Evolutionary conservation across 2,797 vertebrate genomes (phyloP).

Genomic region (Muscicapa striata): DNA sequence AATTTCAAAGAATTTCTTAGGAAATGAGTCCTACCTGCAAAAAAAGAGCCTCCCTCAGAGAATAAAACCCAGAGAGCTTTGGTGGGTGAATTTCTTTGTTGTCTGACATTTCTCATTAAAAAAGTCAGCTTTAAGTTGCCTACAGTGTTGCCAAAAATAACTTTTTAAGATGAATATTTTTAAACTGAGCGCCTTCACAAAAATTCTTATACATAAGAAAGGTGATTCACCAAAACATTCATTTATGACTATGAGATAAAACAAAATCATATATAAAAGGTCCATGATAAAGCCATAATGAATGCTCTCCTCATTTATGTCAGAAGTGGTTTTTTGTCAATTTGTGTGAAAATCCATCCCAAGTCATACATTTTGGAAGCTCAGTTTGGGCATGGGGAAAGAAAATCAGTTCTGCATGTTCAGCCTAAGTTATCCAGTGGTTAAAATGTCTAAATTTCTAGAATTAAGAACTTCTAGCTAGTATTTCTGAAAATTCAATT

Average conservation of each 20-base stretch:
- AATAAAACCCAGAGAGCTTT: neutral
- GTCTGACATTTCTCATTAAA: conserved; percentile 12
- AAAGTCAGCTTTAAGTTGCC: conserved; percentile 10
- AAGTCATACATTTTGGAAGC: neutral
- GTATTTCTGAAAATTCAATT: neutral
- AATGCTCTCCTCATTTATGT: neutral
- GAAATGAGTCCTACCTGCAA: neutral
- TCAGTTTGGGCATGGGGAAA: neutral
- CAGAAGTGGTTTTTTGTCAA: neutral
- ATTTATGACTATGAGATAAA: neutral
- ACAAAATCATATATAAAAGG: neutral
- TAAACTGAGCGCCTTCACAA: neutral
- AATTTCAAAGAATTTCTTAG: neutral
- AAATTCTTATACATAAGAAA: neutral
- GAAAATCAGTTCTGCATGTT: neutral
- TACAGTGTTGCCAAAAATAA: neutral
- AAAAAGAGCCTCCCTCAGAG: neutral
- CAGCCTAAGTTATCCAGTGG: neutral
- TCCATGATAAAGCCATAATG: neutral
- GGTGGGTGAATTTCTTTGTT: neutral
- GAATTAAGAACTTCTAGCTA: neutral
- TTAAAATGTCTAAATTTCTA: neutral
- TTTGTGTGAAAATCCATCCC: neutral
- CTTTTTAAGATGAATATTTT: neutral
- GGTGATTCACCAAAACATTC: neutral